Base-by-base conservation (phyloP, 2,888 invertebrate species). In the Punctoribates punctum region DNA sequence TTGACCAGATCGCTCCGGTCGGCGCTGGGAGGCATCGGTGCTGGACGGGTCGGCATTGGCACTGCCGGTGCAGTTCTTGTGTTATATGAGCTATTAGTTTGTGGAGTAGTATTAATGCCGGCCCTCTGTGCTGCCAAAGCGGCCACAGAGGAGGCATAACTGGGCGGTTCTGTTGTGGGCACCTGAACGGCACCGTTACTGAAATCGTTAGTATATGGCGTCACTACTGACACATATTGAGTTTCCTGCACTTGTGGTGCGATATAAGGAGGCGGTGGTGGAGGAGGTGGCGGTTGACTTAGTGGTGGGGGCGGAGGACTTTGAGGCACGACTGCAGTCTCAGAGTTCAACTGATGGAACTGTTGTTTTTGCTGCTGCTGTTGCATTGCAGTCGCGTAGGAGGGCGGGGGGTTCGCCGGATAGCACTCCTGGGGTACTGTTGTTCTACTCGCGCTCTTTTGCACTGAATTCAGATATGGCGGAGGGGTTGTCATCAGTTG, bases 91-190 rank as follows among this genome's bases (percentile, higher is more conserved):
- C 70, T 70, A 23, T n/a, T 48, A 42, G 51, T 72, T 78, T 90
- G 89, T 79, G 76, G 89, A 90, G 17, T 88, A 89, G 62, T 29
- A 80, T 80, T 78, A 78, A 77, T 27, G 79, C 77, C 65, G 78
- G 79, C 80, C 57, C 79, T 76, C 70, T 86, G 83, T 73, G 88
- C 90, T 11, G 90, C 90, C 77, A 91, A 85, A 23, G 90, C 90
- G 83, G 92, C 92, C 90, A 96, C 93, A 67, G 93, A 93, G 82
- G 91, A 93, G 17, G 93, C 94, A 84, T 94, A 95, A 83, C 93
- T 93, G 8, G 94, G 94, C 0, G 94, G 94, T 83, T 94, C 94
- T 54, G 92, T 91, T 62, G 92, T 92, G n/a, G 83, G 83, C 54
- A 82, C 80, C 6, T 54, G 60, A 17, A 76, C 51, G 15, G 15